Conservation (phyloP, 2,113 vertebrate species). For the Athene cunicularia region DNA sequence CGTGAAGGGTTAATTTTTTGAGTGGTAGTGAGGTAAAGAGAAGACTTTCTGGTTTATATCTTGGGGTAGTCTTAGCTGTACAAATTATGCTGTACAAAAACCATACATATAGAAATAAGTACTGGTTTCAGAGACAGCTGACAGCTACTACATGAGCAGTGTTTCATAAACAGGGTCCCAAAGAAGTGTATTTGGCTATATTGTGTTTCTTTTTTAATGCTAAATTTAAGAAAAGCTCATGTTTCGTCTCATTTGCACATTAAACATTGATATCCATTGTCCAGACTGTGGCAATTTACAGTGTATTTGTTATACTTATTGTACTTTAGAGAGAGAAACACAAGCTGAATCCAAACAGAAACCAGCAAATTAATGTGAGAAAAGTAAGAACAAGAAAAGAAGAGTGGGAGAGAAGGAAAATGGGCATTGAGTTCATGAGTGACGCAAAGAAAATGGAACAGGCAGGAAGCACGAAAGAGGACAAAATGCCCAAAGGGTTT, state of each 20-base stretch:
- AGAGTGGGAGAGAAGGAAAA: conserved; percentile 85
- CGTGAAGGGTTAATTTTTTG: background rate
- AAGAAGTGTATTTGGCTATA: background rate
- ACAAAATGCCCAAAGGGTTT: conserved; percentile 78
- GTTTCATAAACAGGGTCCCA: background rate
- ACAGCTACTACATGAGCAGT: background rate
- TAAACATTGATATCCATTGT: background rate
- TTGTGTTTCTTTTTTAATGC: background rate
- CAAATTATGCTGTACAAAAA: background rate
- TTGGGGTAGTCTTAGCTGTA: background rate
- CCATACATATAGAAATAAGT: background rate
- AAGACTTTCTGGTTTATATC: background rate
- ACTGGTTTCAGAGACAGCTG: background rate
- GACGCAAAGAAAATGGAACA: conserved; percentile 75
- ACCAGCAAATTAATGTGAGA: conserved; percentile 80
- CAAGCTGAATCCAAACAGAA: conserved; percentile 81
- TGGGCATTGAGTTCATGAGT: conserved; percentile 85
- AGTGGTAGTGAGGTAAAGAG: background rate
- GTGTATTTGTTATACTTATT: conserved; percentile 68
- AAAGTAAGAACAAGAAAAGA: conserved; percentile 83
- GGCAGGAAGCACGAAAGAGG: conserved; percentile 76
- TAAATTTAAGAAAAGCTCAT: background rate
- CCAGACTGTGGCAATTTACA: background rate
- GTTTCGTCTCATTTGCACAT: accelerated
- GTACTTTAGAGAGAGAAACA: conserved; percentile 81